Base-by-base conservation (phyloP, 2,888 invertebrate genomes). In the Dermolepida albohirtum region DNA sequence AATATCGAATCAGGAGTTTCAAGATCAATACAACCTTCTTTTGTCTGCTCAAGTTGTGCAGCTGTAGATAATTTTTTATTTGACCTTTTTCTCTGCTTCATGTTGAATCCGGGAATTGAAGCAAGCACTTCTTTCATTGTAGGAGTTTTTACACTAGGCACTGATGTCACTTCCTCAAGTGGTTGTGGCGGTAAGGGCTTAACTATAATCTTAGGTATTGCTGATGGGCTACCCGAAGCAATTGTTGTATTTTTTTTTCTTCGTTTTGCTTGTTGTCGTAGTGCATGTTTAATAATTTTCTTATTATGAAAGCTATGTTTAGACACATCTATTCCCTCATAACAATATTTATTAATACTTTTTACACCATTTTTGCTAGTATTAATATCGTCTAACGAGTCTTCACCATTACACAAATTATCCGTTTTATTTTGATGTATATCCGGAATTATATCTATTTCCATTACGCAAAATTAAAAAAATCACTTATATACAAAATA, bases 1-100 rank as follows among this genome's bases (percentile, higher is more conserved):
- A 98, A 87, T 79, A 98, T 96, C 63, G 97, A 97, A 80, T 97
- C 96, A 16, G 97, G 96, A 47, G 97, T 96, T 85, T 97, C 96
- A 77, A 98, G 86, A 84, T 98, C 97, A 74, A 98, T 94, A 81
- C 94, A 93, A 63, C 97, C 96, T 85, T 96, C 96, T 84, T 93
- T 92, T 47, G 94, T 94, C 85, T 95, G 94, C 79, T 95, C 95
- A 72, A 97, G 85, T 84, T 97, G 96, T 72, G 96, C 96, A 50
- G 96, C 95, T 70, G 94, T 92, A 41, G 95, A 95, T 74, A 95
- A 84, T 82, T 94, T 94, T 80, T 95, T 93, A 70, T 91, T 90
- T 71, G 92, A 92, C 70, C 92, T 85, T 81, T 93, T 92, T 68
- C 92, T 84, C 62, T 92, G 92, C 78, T 94, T 93, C 66, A 93